These are phyloP conservation scores for Punctoribates punctum DNA, from an alignment of 2,888 invertebrate genomes.

Conservation along the genomic window DNA sequence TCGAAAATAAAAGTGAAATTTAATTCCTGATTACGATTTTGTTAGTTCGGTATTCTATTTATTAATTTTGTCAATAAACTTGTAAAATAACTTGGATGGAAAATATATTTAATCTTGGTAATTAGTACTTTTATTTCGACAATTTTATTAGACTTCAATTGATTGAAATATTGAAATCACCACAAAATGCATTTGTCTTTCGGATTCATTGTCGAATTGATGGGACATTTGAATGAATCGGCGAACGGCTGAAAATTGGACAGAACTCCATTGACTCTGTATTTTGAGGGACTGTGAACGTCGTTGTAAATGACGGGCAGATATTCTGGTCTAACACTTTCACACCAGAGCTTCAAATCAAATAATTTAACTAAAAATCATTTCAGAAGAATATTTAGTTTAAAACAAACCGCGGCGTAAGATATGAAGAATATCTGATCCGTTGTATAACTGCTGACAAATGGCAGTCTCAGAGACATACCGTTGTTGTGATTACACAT, in stretches of 20 bases:
- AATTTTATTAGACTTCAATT: no score
- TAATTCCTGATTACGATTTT: no score
- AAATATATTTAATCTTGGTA: no score
- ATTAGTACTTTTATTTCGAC: no score
- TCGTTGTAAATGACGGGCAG: not conserved
- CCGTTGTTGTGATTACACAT: constrained; percentile 8
- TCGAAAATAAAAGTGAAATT: no score
- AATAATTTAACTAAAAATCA: constrained; percentile 18
- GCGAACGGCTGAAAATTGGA: constrained; percentile 22
- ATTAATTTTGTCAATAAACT: no score
- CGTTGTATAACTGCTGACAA: not conserved
- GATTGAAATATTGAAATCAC: not conserved
- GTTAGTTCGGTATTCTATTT: no score
- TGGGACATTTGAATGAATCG: constrained; percentile 32
- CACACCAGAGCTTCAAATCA: constrained; percentile 67
- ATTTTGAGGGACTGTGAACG: constrained; percentile 31
- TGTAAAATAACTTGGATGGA: no score
- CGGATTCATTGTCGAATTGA: constrained; percentile 37
- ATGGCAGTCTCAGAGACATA: not conserved
- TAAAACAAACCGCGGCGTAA: constrained; percentile 71
- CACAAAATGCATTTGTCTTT: constrained; percentile 38
- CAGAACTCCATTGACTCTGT: constrained; percentile 38
- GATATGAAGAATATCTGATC: constrained; percentile 66
- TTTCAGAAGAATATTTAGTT: not conserved
- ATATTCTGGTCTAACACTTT: constrained; percentile 52